A percentile compares a stretch with the other conserved stretches of the same genome.
These are phyloP conservation scores for Nysson spinosus DNA, from an alignment of 2,888 invertebrate species.

Conservation along the genomic window DNA sequence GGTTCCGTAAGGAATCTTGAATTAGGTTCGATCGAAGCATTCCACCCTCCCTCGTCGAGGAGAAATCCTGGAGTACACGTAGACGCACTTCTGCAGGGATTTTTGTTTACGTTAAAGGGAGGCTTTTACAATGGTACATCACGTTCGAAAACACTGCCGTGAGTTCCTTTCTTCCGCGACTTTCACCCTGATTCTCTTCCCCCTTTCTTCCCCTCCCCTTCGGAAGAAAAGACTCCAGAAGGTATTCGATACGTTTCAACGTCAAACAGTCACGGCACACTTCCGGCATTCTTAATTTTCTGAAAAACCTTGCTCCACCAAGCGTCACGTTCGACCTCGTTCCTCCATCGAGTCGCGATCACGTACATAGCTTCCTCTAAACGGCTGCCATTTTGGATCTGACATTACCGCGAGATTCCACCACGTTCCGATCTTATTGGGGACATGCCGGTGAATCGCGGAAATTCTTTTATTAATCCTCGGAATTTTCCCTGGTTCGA, in stretches of 20 bases:
- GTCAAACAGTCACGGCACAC: background rate
- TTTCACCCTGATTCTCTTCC: background rate
- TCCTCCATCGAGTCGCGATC: slow-evolving; percentile 24
- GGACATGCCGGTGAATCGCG: too few relatives aligned
- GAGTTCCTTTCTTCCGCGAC: background rate
- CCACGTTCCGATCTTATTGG: background rate
- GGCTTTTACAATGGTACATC: background rate
- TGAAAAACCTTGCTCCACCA: background rate
- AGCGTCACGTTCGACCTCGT: slow-evolving; percentile 54
- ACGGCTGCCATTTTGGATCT: slow-evolving; percentile 10
- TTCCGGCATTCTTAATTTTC: slow-evolving; percentile 43
- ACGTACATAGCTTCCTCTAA: slow-evolving; percentile 17
- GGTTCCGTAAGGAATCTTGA: too few relatives aligned
- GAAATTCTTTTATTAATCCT: background rate
- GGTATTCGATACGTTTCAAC: slow-evolving; percentile 6
- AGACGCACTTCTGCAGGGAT: slow-evolving; percentile 1
- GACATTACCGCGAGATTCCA: background rate
- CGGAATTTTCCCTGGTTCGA: too few relatives aligned
- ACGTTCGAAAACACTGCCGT: background rate
- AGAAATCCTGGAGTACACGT: slow-evolving; percentile 16
- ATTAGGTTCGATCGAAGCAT: background rate
- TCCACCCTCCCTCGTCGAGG: background rate
- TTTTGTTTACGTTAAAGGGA: background rate
- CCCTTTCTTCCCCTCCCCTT: background rate
- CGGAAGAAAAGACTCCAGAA: background rate